Evolutionary conservation across 35 echinoderm and acorn worm species (phyloP), one percentile per base, ranked within the genome.

Genomic region (Amphiura filiformis): DNA sequence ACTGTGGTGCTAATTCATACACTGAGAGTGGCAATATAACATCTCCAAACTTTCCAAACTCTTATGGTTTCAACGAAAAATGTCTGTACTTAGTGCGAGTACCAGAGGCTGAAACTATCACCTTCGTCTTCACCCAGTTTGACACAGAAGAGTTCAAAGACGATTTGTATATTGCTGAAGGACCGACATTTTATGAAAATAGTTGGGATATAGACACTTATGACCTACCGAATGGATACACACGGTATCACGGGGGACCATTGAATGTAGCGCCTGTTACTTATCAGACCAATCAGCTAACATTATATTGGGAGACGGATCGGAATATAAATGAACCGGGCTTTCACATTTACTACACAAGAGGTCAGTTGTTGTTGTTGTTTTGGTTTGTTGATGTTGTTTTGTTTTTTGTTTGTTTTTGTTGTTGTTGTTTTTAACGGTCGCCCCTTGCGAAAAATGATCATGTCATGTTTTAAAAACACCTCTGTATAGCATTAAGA

Each of bases 301-400:
- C 81, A 0, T 77, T 90, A 38, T 49, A 70, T 22, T 90, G 88
- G 88, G 39, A 83, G 32, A 40, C 88, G 26, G 88, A 90, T 44
- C n/a, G 35, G 13, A 90, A 90, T n/a, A 76, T 90, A 13, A 34
- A 39, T 12, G 84, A 80, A 37, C 7, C 7, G 14, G 88, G 88
- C 3, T 90, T 83, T 37, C 57, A 61, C 37, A 90, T 90, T 35
- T 38, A 23, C 12, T 90, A 90, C 44, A 22, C 32, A 52, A 83
- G 56, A 35, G 26, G 88, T 90, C 32, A 90, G 88, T 76, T 0
- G n/a, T n/a, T n/a, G n/a, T n/a, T n/a, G n/a, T n/a, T n/a, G n/a
- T n/a, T n/a, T n/a, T n/a, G n/a, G n/a, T n/a, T n/a, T n/a, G n/a
- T n/a, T n/a, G n/a, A n/a, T n/a, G n/a, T n/a, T n/a, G n/a, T n/a